These are phyloP conservation scores for Osmerus mordax DNA, from an alignment of 2,113 vertebrate species.

Conservation along the genomic window DNA sequence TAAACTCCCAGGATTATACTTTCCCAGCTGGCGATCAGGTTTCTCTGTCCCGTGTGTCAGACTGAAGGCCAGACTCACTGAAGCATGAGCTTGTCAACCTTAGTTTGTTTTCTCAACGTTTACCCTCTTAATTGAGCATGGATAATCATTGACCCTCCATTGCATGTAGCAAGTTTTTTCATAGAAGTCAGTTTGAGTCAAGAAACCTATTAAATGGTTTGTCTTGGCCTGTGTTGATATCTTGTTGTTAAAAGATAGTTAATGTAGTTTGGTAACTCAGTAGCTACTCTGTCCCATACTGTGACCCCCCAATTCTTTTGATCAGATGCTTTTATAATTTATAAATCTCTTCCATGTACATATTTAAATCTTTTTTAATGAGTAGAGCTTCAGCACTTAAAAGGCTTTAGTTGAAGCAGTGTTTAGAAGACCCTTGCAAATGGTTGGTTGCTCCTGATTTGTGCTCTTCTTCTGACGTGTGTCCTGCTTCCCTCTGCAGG, in stretches of 20 bases:
- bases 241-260: too few relatives aligned
- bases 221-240: too few relatives aligned
- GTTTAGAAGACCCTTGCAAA: background rate
- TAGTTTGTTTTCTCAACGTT: constrained; percentile 16
- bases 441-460: background rate
- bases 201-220: too few relatives aligned
- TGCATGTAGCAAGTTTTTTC: background rate
- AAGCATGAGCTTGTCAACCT: background rate
- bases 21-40: constrained; percentile 9
- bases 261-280: too few relatives aligned
- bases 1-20: constrained; percentile 22
- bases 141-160: background rate
- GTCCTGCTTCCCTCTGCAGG: constrained; percentile 65
- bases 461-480: background rate
- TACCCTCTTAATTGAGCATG: constrained; percentile 8
- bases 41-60: constrained; percentile 3
- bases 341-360: too few relatives aligned
- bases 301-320: too few relatives aligned
- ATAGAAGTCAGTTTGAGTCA: too few relatives aligned
- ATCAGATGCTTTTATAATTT: too few relatives aligned
- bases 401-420: too few relatives aligned
- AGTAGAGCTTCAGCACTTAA: too few relatives aligned
- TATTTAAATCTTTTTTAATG: too few relatives aligned
- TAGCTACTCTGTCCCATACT: too few relatives aligned
- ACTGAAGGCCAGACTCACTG: background rate